phyloP scores from a whole-genome alignment of 2,113 vertebrate genomes.

The Scomber colias region DNA sequence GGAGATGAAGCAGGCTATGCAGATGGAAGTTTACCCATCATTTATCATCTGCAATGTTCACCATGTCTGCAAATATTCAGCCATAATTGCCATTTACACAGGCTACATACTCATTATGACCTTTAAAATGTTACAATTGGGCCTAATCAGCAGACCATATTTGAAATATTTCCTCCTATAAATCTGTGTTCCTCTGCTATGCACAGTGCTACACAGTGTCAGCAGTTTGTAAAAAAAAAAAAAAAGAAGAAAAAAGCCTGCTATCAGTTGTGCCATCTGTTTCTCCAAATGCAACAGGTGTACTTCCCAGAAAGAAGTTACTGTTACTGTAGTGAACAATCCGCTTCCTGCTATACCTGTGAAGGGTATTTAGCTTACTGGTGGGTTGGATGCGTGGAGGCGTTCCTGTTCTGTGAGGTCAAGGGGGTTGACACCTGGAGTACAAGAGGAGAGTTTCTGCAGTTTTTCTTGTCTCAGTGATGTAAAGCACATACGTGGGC shows the following conservation, averaged over 20 bases:
- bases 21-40: background rate
- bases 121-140: background rate
- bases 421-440: constrained; percentile 46
- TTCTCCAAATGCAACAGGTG: constrained; percentile 49
- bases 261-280: constrained; percentile 22
- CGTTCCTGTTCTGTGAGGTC: constrained; percentile 38
- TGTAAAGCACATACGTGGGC: background rate
- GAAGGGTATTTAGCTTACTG: constrained; percentile 17
- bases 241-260: background rate
- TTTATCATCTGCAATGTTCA: background rate
- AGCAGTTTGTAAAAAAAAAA: background rate
- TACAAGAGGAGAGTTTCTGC: constrained; percentile 13
- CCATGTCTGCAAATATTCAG: background rate
- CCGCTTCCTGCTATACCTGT: constrained; percentile 35
- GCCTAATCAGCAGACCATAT: background rate
- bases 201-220: background rate
- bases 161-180: constrained; percentile 3
- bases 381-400: constrained; percentile 10
- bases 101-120: background rate
- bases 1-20: background rate
- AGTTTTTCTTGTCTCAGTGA: constrained; percentile 4
- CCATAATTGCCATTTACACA: background rate
- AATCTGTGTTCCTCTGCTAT: background rate
- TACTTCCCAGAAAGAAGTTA: constrained; percentile 19
- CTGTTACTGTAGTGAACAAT: constrained; percentile 11